Base-by-base conservation (phyloP, 2,888 invertebrate species). In the Cataglyphis altisquamis region DNA sequence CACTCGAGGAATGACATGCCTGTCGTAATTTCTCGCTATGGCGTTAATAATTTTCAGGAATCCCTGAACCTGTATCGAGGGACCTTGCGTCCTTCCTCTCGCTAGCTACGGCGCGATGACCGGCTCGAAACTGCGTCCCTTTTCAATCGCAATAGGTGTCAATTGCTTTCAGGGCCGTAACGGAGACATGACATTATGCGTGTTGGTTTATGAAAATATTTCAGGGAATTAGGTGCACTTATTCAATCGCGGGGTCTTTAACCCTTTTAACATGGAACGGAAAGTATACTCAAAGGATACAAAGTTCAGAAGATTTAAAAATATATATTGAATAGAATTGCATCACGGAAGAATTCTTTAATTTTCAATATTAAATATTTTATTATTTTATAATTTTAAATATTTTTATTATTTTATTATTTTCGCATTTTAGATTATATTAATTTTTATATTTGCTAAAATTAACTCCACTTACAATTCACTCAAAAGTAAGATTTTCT, bases 41-140 rank as follows among this genome's bases (percentile, higher is more conserved):
- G 86, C 85, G 90, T 89, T 91, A 92, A 92, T 92, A 87, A 90
- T 90, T 92, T 91, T 91, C 85, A 73, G 84, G 90, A 92, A 92
- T 89, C 88, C 84, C 82, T 84, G 84, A 89, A 84, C 72, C 52
- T 62, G 32, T 66, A 66, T 55, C 21, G 10, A 60, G 55, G 25
- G 72, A 80, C 60, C 63, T 55, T 45, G 45, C 62, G 41, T 32
- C 45, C 68, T 57, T 81, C 36, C 48, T 74, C 72, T 73, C 63
- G 72, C 67, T 41, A 39, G 29, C 5, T 9, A 18, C 45, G 9
- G 6, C 45, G 80, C 21, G 41, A 67, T 67, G 55, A 55, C n/a
- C 77, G 68, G 29, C 68, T 29, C 29, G 12, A 64, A 68, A 36
- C 57, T 68, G 36, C 75, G 32, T 67, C 70, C 64, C 68, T 83